Evolutionary conservation across 2,888 invertebrate species (phyloP), one percentile per base, ranked within the genome.

Genomic region (Sinhomidia bicolor): DNA sequence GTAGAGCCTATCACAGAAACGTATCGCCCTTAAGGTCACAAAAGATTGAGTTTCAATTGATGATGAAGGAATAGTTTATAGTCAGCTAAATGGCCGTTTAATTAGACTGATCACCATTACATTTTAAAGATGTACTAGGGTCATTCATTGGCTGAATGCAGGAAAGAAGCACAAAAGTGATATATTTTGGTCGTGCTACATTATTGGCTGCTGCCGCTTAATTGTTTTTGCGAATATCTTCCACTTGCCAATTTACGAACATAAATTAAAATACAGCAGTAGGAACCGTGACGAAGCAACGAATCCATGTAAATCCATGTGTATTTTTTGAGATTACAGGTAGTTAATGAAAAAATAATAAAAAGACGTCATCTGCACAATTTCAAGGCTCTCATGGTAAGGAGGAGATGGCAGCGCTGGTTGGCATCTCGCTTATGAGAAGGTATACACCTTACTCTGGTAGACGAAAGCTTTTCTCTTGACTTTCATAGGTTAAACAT

Each of bases 41-140:
- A 41, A 65, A 23, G 12, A 57, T 81, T 60, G 1, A 17, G 4
- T 81, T 17, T n/a, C 51, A 74, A 82, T 83, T 74, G 74, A 83
- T 84, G 84, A 84, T 76, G 84, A 29, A 74, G 74, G 84, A 74
- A 76, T 74, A 60, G 44, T 29, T 57, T 29, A n/a, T n/a, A n/a
- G n/a, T n/a, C n/a, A n/a, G 41, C 14, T 74, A 74, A 74, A 84
- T 84, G 74, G 84, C 29, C 23, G 62, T 36, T 71, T 84, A 85
- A 85, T 85, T 78, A 76, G 83, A 74, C 57, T 83, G 78, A 85
- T 78, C 60, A 78, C 85, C 44, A 51, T 9, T 23, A 44, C n/a
- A n/a, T n/a, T 84, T 84, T 74, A 60, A 76, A 44, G 60, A 82
- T 71, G 65, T 47, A 82, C 47, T 41, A 54, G 36, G 54, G 10